These are phyloP conservation scores for Eupithecia subfuscata DNA, from an alignment of 2,888 invertebrate species.

Conservation along the genomic window DNA sequence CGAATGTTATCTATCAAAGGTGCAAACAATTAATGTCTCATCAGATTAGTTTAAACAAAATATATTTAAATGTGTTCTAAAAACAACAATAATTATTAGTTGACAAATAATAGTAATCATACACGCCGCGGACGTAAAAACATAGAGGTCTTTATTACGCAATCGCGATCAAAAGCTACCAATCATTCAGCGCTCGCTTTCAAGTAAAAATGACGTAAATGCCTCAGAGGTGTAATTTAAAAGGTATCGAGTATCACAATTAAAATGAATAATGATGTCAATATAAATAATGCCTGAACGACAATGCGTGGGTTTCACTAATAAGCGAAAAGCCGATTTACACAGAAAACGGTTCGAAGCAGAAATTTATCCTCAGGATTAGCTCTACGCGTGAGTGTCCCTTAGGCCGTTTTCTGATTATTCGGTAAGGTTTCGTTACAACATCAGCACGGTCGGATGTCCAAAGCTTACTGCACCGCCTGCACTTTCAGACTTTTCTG, in stretches of 20 bases:
- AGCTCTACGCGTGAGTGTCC: not conserved
- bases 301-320: slow-evolving; percentile 52
- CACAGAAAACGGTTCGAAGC: slow-evolving; percentile 10
- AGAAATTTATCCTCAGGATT: not conserved
- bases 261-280: slow-evolving; percentile 64
- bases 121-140: not conserved
- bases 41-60: not conserved
- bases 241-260: slow-evolving; percentile 61
- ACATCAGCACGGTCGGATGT: too few species aligned
- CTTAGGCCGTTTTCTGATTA: too few species aligned
- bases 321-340: slow-evolving; percentile 30
- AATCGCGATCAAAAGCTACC: slow-evolving; percentile 15
- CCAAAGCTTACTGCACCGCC: too few species aligned
- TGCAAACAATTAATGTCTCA: too few species aligned
- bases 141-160: slow-evolving; percentile 7
- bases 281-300: slow-evolving; percentile 57
- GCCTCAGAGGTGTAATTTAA: slow-evolving; percentile 58
- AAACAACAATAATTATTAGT: not conserved
- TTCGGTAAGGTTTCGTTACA: too few species aligned
- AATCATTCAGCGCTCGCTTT: slow-evolving; percentile 34
- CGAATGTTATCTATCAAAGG: too few species aligned
- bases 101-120: not conserved
- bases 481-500: too few species aligned
- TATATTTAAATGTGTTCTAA: not conserved
- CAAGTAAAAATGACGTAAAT: slow-evolving; percentile 42